Base-by-base conservation (phyloP, 1,140 invertebrate genomes). In the Whitmania pigra region DNA sequence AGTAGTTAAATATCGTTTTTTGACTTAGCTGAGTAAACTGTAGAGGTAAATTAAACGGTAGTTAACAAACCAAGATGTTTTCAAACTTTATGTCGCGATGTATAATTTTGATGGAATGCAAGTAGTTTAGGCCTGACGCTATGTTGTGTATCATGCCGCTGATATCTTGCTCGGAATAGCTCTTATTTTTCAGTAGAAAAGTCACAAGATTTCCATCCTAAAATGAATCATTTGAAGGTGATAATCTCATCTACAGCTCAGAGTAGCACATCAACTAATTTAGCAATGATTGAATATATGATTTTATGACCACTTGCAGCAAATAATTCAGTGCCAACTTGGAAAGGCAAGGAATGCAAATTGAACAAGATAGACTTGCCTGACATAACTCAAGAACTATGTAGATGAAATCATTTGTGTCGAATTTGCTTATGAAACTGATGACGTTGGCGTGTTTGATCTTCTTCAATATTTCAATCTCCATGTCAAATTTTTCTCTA, bases 71-170 rank as follows among this genome's bases (percentile, higher is more conserved):
- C 57, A 63, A 31, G 4, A 63, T 31, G 29, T 63, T 63, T 63
- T 63, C 57, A 17, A 63, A 63, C 18, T 63, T 63, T 22, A 63
- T 63, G 29, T 63, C 57, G 11, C 57, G 22, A n/a, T 63, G 57
- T 25, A 63, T 63, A 18, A 63, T 63, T 17, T 63, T 63, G 29
- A 25, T 63, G 29, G 57, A 63, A 63, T 63, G 57, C 18, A 63
- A 25, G 57, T 63, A 63, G 29, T 63, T 22, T 1, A 63, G 57
- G 18, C 57, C 57, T 15, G 57, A 25, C 11, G 57, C 57, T 4
- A 63, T 63, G 57, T 63, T 63, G 57, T 63, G 57, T 25, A 63
- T 22, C 57, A 63, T 63, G 9, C 57, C 57, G 18, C 57, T 63
- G 20, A 63, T 63, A 17, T 63, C 57, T 63, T 63, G 57, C 18